Percentiles rank a stretch among this genome's conserved stretches.
Conservation (phyloP, 2,888 invertebrate species). For the Exephanes ischioxanthus region DNA sequence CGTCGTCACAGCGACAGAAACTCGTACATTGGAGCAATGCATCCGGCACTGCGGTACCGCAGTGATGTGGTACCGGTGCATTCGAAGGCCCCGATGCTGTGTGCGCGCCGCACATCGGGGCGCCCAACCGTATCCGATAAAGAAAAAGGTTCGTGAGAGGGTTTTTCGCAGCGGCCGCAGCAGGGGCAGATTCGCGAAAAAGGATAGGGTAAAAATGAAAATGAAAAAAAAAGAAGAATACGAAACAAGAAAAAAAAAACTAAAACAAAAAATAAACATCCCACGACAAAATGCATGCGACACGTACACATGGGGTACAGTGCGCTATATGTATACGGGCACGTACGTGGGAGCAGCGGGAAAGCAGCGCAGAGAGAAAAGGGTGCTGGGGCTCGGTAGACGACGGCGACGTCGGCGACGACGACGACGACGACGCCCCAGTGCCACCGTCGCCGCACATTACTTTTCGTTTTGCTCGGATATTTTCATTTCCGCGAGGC, state of each 20-base stretch:
- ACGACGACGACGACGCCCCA: slow-evolving; percentile 55
- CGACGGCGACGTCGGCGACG: slow-evolving; percentile 40
- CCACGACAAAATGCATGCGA: slow-evolving; percentile 61
- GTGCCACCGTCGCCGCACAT: slow-evolving; percentile 62
- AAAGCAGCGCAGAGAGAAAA: slow-evolving; percentile 27
- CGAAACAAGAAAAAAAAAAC: neutral
- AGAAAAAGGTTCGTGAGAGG: slow-evolving; percentile 52
- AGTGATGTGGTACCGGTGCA: slow-evolving; percentile 25
- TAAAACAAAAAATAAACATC: slow-evolving; percentile 53
- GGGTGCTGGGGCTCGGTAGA: slow-evolving; percentile 22
- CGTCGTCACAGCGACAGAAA: slow-evolving; percentile 45
- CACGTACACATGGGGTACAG: slow-evolving; percentile 53
- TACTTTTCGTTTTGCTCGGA: slow-evolving; percentile 68
- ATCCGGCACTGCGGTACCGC: slow-evolving; percentile 36
- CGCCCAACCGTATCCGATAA: slow-evolving; percentile 54
- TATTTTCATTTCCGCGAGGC: slow-evolving; percentile 69
- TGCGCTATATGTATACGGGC: slow-evolving; percentile 47
- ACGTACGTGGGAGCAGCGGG: slow-evolving; percentile 8
- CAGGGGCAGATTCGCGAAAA: slow-evolving; percentile 23
- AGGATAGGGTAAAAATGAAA: slow-evolving; percentile 7
- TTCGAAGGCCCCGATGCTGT: slow-evolving; percentile 30
- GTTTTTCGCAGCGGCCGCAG: slow-evolving; percentile 9
- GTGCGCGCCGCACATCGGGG: slow-evolving; percentile 11
- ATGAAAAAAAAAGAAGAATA: neutral
- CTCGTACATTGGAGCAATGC: slow-evolving; percentile 26